Conservation (phyloP, 2,888 invertebrate genomes). For the Stratiomys singularior region DNA sequence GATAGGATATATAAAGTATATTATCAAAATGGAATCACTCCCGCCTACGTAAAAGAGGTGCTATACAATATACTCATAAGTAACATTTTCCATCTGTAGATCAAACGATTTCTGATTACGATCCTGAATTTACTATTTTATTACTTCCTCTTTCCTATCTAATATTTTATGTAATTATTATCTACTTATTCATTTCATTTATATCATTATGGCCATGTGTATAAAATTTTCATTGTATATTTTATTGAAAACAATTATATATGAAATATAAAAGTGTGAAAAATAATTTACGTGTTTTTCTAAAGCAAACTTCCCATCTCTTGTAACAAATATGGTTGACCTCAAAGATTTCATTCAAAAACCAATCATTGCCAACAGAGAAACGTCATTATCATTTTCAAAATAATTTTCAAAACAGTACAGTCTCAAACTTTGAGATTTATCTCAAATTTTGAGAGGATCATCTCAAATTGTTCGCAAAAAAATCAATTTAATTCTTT, state of each 20-base stretch:
- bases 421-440: too few relatives aligned
- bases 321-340: too few relatives aligned
- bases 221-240: slow-evolving; percentile 51
- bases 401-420: too few relatives aligned
- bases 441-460: too few relatives aligned
- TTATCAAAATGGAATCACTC: slow-evolving; percentile 23
- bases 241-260: slow-evolving; percentile 46
- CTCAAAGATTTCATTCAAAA: too few relatives aligned
- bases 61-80: slow-evolving; percentile 22
- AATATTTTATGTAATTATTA: slow-evolving; percentile 12
- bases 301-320: too few relatives aligned
- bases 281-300: neutral
- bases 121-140: slow-evolving; percentile 26
- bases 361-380: too few relatives aligned
- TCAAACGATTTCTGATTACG: slow-evolving; percentile 29
- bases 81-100: neutral
- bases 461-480: too few relatives aligned
- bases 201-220: slow-evolving; percentile 52
- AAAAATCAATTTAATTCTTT: too few relatives aligned
- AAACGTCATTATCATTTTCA: too few relatives aligned
- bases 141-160: neutral
- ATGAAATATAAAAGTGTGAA: slow-evolving; percentile 45
- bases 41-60: slow-evolving; percentile 30
- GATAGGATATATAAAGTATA: slow-evolving; percentile 43
- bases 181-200: slow-evolving; percentile 32